Evolutionary conservation across 1,140 invertebrate species (phyloP).

Genomic region (Drosophila subpulchrella): DNA sequence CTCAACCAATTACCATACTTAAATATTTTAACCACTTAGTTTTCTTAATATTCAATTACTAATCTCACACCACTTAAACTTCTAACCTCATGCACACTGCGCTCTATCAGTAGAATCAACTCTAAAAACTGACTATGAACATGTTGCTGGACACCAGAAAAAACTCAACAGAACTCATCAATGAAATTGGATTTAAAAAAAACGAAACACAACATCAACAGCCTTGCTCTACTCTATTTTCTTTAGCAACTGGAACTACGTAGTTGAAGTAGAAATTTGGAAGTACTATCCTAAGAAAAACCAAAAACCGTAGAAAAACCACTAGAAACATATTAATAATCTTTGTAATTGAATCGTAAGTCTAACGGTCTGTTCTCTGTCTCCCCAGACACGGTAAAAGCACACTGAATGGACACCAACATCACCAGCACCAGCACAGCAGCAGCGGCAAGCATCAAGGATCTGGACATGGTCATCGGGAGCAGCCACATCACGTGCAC

Average conservation of each 20-base stretch:
- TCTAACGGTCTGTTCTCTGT: slow-evolving; percentile 25
- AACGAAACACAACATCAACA: slow-evolving; percentile 48
- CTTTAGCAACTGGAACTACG: slow-evolving; percentile 72
- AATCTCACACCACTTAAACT: slow-evolving; percentile 14
- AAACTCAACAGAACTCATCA: slow-evolving; percentile 50
- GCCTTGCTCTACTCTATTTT: slow-evolving; percentile 71
- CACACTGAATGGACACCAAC: slow-evolving; percentile 74
- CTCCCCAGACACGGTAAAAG: slow-evolving; percentile 77
- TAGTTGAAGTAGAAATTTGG: slow-evolving; percentile 73
- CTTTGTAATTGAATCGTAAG: too few relatives aligned
- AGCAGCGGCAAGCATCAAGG: slow-evolving; percentile 56
- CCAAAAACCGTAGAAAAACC: slow-evolving; percentile 45
- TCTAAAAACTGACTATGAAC: slow-evolving; percentile 82
- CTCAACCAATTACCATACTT: neutral
- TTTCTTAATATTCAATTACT: slow-evolving; percentile 8
- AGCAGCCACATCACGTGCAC: slow-evolving; percentile 67
- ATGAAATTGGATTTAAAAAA: slow-evolving; percentile 66
- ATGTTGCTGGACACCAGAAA: slow-evolving; percentile 73
- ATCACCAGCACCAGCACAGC: slow-evolving; percentile 46
- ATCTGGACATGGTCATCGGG: slow-evolving; percentile 33
- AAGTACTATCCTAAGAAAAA: slow-evolving; percentile 42
- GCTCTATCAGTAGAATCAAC: slow-evolving; percentile 54
- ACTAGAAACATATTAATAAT: slow-evolving; percentile 22
- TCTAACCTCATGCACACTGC: slow-evolving; percentile 25
- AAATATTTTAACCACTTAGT: neutral